Base-by-base conservation (phyloP, 2,888 invertebrate genomes). In the Mythimna ferrago region DNA sequence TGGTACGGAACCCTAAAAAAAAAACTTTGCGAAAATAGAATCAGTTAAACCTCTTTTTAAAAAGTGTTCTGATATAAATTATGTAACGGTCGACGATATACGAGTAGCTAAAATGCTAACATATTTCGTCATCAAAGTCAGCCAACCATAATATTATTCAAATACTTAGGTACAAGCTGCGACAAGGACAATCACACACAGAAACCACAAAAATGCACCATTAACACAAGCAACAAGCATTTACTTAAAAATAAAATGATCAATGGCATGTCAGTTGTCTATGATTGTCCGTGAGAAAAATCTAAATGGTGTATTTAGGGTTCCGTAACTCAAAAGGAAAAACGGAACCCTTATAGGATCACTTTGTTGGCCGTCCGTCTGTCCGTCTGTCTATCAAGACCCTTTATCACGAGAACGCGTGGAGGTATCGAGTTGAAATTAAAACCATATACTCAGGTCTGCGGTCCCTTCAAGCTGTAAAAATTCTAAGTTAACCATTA, bases 41-140 rank as follows among this genome's bases (percentile, higher is more conserved):
- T 10, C n/a, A 51, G 0, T 5, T 14, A 14, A 3, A 19, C 21
- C 16, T 21, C 0, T 44, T 48, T 57, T 19, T 32, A 10, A 48
- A 51, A 26, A 38, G 26, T 62, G 64, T 56, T 26, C 19, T 38
- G 26, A 11, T 19, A 19, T 16, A 19, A 72, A 32, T 57, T 64
- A 73, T 57, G 32, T 51, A 73, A 64, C n/a, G 6, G 38, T 56
- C 26, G 73, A 64, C 21, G 57, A 57, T 41, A 14, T 41, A 26
- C 26, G 26, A 26, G 26, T 26, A 21, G 14, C 19, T 10, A 58
- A 16, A 35, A 41, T 60, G 38, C 16, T n/a, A 44, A 26, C 54
- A 72, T n/a, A 56, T 72, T 76, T 70, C 61, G 41, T 44, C 41
- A 71, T 19, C 41, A 14, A n/a, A 53, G 21, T 35, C 62, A 19